Evolutionary conservation across 2,113 vertebrate genomes (phyloP).

Genomic region (Poeciliopsis prolifica): DNA sequence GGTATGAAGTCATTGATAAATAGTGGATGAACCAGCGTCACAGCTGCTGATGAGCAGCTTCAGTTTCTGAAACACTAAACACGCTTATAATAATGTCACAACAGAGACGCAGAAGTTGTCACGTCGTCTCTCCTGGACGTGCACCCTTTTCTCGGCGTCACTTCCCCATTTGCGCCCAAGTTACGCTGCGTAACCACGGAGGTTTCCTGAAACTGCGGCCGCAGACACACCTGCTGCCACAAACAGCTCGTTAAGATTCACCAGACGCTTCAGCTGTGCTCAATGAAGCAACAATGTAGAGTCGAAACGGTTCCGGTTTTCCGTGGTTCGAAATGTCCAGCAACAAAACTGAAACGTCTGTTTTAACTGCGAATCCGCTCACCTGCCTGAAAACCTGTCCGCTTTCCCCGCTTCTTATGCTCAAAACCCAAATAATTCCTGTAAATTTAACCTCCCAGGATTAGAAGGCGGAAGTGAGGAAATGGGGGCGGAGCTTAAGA

Average conservation of each 20-base stretch:
- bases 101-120: not conserved
- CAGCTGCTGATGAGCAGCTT: not conserved
- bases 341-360: not conserved
- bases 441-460: not conserved
- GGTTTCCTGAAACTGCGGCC: not conserved
- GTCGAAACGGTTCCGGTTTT: not conserved
- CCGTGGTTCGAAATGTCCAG: not conserved
- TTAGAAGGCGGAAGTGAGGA: constrained; percentile 21
- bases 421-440: not conserved
- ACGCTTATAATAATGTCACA: not conserved
- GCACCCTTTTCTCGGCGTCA: not conserved
- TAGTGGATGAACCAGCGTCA: not conserved
- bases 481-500: constrained; percentile 28
- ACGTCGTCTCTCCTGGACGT: not conserved
- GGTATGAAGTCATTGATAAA: not conserved
- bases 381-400: not conserved
- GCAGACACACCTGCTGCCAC: not conserved
- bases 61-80: not conserved
- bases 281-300: not conserved
- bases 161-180: not conserved
- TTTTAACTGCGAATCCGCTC: not conserved
- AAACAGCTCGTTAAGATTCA: not conserved
- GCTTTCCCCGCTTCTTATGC: not conserved
- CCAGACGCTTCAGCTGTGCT: not conserved
- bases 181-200: not conserved